phyloP scores from a whole-genome alignment of 2,113 vertebrate species.

The Mobula hypostoma region DNA sequence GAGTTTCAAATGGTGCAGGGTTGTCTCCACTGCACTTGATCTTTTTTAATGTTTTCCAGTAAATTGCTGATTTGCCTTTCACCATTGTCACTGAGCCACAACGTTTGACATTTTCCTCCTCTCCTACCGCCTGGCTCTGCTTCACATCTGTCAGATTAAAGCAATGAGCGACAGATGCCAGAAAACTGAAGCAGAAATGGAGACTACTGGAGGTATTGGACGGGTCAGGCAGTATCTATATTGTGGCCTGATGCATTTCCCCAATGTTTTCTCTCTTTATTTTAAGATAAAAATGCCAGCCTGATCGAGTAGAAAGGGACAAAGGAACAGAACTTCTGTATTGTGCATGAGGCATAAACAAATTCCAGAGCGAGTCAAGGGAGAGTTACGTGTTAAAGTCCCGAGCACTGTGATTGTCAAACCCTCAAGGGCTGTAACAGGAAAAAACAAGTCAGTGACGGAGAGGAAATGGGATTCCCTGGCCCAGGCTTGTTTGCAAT shows the following conservation, averaged over 20 bases:
- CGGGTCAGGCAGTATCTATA: too few relatives aligned
- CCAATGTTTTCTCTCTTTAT: too few relatives aligned
- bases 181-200: too few relatives aligned
- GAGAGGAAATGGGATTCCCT: slow-evolving; percentile 13
- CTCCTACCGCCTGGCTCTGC: too few relatives aligned
- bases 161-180: too few relatives aligned
- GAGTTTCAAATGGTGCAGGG: too few relatives aligned
- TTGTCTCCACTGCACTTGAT: not conserved
- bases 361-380: not conserved
- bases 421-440: not conserved
- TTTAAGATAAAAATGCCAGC: not conserved
- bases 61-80: not conserved
- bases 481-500: not conserved
- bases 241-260: too few relatives aligned
- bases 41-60: not conserved
- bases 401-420: not conserved
- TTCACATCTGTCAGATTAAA: too few relatives aligned
- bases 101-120: too few relatives aligned
- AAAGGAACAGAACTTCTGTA: not conserved
- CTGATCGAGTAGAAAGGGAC: not conserved
- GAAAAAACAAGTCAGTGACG: slow-evolving; percentile 8
- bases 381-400: not conserved
- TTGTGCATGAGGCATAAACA: not conserved
- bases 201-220: too few relatives aligned
- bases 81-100: not conserved